These are phyloP conservation scores for Ailuropoda melanoleuca DNA, from an alignment of 2,113 vertebrate genomes.

Conservation along the genomic window DNA sequence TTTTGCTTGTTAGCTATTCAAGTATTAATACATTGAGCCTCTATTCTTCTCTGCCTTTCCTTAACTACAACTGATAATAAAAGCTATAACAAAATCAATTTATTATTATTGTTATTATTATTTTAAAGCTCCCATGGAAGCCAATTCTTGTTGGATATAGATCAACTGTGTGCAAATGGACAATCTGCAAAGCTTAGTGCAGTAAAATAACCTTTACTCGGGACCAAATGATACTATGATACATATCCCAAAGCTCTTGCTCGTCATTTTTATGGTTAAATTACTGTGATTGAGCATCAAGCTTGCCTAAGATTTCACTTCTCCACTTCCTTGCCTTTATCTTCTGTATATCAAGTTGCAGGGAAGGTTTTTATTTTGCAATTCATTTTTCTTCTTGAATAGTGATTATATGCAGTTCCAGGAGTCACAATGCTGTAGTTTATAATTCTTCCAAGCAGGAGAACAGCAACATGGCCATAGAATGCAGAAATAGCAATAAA, in stretches of 20 bases:
- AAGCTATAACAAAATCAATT: constrained; percentile 22
- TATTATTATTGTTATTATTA: not conserved
- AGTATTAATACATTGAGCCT: not conserved
- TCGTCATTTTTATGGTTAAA: constrained; percentile 38
- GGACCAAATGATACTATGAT: not conserved
- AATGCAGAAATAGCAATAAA: constrained; percentile 7
- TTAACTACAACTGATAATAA: constrained; percentile 40
- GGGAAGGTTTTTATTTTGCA: constrained; percentile 36
- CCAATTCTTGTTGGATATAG: not conserved
- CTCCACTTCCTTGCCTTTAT: constrained; percentile 9
- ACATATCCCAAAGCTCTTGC: not conserved
- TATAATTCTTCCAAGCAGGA: constrained; percentile 7
- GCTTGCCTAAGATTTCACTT: not conserved
- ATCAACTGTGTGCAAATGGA: not conserved
- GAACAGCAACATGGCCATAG: not conserved
- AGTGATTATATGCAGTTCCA: constrained; percentile 19
- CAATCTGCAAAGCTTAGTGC: not conserved
- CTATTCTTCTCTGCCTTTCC: not conserved
- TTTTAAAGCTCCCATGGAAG: not conserved
- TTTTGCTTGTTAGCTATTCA: not conserved
- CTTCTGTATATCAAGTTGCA: constrained; percentile 19
- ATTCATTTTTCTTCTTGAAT: constrained; percentile 44
- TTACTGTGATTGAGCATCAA: constrained; percentile 54
- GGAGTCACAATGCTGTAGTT: not conserved
- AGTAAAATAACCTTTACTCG: not conserved